phyloP scores from a whole-genome alignment of 2,113 vertebrate species.

The Dendrocopos noguchii region DNA sequence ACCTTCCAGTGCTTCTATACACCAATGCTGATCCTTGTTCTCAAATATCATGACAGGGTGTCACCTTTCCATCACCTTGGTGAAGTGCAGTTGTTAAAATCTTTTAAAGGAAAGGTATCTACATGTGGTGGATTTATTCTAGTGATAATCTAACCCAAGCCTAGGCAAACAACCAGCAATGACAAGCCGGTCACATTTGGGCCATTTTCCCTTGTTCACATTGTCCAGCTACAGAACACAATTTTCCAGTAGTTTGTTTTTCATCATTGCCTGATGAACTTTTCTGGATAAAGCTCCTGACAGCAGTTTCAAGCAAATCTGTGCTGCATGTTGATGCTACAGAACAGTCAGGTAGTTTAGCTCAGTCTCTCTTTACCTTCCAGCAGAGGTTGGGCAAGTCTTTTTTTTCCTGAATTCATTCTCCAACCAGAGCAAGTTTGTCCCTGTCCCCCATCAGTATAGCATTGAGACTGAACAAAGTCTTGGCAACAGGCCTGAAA shows the following conservation, averaged over 20 bases:
- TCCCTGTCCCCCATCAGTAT: neutral
- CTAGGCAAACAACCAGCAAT: neutral
- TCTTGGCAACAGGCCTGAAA: neutral
- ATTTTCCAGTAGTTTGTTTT: neutral
- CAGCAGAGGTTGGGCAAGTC: neutral
- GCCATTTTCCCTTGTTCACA: neutral
- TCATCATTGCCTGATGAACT: neutral
- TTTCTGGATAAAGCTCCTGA: neutral
- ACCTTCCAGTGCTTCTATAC: neutral
- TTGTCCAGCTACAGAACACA: neutral
- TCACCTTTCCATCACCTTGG: neutral
- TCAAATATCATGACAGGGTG: neutral
- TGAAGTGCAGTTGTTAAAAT: neutral
- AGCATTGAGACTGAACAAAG: neutral
- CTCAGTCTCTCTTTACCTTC: neutral
- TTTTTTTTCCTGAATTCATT: neutral
- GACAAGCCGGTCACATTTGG: rapidly evolving
- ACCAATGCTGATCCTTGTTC: neutral
- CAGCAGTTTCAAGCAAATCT: neutral
- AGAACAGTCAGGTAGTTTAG: neutral
- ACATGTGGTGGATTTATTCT: neutral
- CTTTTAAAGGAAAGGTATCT: neutral
- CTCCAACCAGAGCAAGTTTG: neutral
- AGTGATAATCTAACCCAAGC: neutral
- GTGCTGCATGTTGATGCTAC: neutral